These are phyloP conservation scores for Mimumesa dahlbomi DNA, from an alignment of 2,888 invertebrate genomes.

Conservation along the genomic window DNA sequence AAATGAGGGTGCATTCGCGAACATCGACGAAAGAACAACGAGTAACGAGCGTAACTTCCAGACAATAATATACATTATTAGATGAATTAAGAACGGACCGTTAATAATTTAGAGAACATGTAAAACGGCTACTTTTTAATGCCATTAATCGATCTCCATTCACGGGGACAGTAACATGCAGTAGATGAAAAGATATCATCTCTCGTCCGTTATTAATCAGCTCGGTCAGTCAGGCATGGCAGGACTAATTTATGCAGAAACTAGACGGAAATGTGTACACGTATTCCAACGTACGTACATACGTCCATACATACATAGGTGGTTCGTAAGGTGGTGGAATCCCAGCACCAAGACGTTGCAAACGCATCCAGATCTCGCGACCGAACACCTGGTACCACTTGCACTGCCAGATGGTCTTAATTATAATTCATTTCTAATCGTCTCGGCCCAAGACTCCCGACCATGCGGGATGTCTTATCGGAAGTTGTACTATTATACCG, in stretches of 20 bases:
- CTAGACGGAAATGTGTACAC: background rate
- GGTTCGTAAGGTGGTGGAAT: background rate
- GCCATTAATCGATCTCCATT: too few species aligned
- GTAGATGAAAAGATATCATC: background rate
- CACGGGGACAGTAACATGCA: background rate
- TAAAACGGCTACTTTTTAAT: background rate
- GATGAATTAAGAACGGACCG: too few species aligned
- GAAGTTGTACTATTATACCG: slow-evolving; percentile 48
- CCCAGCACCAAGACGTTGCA: background rate
- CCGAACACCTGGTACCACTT: slow-evolving; percentile 18
- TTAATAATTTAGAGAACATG: too few species aligned
- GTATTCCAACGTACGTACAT: too few species aligned
- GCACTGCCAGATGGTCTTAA: slow-evolving; percentile 37
- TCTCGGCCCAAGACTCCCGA: background rate
- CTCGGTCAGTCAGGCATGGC: background rate
- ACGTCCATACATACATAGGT: too few species aligned
- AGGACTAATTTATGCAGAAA: background rate
- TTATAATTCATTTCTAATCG: slow-evolving; percentile 34
- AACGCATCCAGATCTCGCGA: slow-evolving; percentile 1
- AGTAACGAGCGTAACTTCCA: too few species aligned
- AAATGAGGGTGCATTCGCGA: too few species aligned
- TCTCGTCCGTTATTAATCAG: background rate
- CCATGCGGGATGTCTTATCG: slow-evolving; percentile 46
- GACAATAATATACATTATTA: too few species aligned
- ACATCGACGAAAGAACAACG: too few species aligned